Conservation (phyloP, 1,140 invertebrate species). For the Trachelipus rathkii region DNA sequence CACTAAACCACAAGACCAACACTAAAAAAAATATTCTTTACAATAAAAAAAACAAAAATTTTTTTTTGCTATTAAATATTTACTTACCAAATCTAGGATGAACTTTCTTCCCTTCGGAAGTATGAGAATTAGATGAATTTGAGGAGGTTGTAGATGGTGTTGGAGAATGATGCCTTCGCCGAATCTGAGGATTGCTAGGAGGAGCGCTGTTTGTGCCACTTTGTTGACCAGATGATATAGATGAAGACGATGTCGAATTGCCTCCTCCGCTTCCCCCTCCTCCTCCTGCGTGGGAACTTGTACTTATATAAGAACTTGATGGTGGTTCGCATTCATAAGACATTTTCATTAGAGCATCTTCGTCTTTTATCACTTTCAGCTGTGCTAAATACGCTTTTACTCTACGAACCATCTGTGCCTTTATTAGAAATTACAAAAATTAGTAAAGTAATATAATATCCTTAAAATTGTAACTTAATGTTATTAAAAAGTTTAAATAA, state of each 20-base stretch:
- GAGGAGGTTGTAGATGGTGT: slow-evolving; percentile 84
- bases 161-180: slow-evolving; percentile 74
- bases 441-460: slow-evolving; percentile 19
- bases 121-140: slow-evolving; percentile 71
- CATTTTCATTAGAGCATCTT: slow-evolving; percentile 79
- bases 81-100: slow-evolving; percentile 64
- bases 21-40: no score
- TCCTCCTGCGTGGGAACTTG: not conserved
- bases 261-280: not conserved
- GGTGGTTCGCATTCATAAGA: slow-evolving; percentile 83
- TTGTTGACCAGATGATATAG: not conserved
- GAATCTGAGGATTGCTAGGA: slow-evolving; percentile 50
- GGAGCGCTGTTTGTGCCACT: slow-evolving; percentile 40
- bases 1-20: no score
- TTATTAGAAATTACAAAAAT: slow-evolving; percentile 29
- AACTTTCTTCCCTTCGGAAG: slow-evolving; percentile 49
- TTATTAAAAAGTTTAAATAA: no score
- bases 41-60: no score
- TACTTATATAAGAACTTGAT: slow-evolving; percentile 49
- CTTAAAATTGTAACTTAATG: not conserved
- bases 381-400: slow-evolving; percentile 93
- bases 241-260: not conserved
- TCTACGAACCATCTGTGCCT: slow-evolving; percentile 90
- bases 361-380: slow-evolving; percentile 86
- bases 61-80: no score